Evolutionary conservation across 2,113 vertebrate species (phyloP).

Genomic region (Misgurnus mizolepis): DNA sequence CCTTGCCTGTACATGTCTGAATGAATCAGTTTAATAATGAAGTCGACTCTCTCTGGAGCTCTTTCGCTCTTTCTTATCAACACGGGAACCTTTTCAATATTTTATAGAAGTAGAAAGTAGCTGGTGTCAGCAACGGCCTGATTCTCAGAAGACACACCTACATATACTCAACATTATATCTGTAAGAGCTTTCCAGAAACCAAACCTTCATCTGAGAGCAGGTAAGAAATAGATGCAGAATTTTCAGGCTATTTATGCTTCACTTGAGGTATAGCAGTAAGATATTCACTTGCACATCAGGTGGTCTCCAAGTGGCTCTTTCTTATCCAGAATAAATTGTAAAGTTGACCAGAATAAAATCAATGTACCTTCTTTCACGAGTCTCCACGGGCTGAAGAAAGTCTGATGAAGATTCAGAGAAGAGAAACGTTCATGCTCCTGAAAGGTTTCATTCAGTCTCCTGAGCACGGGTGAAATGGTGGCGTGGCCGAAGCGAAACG

Average conservation of each 20-base stretch:
- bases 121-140: neutral
- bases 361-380: constrained; percentile 86
- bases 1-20: constrained; percentile 18
- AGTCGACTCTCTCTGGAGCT: neutral
- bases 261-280: too few species aligned
- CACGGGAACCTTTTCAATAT: neutral
- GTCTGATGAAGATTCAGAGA: constrained; percentile 77
- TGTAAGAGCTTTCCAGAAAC: too few species aligned
- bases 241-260: too few species aligned
- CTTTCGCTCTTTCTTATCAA: neutral
- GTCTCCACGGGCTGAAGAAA: constrained; percentile 93
- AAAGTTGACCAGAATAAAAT: neutral
- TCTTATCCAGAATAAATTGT: too few species aligned
- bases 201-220: too few species aligned
- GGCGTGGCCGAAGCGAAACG: constrained; percentile 93
- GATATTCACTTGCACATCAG: too few species aligned
- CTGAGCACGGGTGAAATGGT: constrained; percentile 78
- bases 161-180: too few species aligned
- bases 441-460: constrained; percentile 80
- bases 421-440: constrained; percentile 75
- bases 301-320: too few species aligned
- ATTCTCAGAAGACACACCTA: neutral
- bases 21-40: constrained; percentile 14
- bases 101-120: neutral
- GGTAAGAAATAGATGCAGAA: neutral